Evolutionary conservation across 1,140 invertebrate species (phyloP).

Genomic region (Nymphalis io): DNA sequence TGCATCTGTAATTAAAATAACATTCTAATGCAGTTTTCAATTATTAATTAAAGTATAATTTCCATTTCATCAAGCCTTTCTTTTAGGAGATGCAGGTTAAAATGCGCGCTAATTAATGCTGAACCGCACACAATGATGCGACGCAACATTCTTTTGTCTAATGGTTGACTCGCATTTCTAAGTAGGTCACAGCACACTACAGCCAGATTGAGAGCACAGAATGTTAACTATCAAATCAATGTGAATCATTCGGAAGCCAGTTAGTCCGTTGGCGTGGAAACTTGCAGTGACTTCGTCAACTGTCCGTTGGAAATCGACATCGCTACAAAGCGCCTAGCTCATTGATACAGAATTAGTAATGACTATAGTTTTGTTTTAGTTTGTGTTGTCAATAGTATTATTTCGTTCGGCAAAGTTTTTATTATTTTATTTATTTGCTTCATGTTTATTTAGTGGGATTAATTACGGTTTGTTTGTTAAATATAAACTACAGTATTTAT

Average conservation of each 20-base stretch:
- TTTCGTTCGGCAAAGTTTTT: background rate
- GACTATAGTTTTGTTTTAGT: background rate
- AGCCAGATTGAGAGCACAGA: conserved; percentile 16
- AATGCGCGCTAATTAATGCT: conserved; percentile 27
- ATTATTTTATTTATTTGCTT: background rate
- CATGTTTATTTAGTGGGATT: background rate
- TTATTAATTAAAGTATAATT: conserved; percentile 10
- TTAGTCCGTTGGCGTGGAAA: conserved; percentile 12
- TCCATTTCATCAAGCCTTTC: conserved; percentile 16
- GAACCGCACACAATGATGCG: conserved; percentile 21
- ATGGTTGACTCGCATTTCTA: conserved; percentile 21
- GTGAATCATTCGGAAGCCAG: conserved; percentile 4
- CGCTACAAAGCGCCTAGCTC: background rate
- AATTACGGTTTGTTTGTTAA: background rate
- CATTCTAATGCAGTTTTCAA: background rate
- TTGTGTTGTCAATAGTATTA: background rate
- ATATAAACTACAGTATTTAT: background rate
- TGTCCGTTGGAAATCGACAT: background rate
- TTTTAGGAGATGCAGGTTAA: conserved; percentile 20
- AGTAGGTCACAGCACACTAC: conserved; percentile 27
- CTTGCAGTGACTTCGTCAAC: conserved; percentile 2
- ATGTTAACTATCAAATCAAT: conserved; percentile 26
- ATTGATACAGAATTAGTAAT: conserved; percentile 1
- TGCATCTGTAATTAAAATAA: background rate
- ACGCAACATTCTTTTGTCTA: conserved; percentile 26